Evolutionary conservation across 2,113 vertebrate species (phyloP).

Genomic region (Sceloporus undulatus): DNA sequence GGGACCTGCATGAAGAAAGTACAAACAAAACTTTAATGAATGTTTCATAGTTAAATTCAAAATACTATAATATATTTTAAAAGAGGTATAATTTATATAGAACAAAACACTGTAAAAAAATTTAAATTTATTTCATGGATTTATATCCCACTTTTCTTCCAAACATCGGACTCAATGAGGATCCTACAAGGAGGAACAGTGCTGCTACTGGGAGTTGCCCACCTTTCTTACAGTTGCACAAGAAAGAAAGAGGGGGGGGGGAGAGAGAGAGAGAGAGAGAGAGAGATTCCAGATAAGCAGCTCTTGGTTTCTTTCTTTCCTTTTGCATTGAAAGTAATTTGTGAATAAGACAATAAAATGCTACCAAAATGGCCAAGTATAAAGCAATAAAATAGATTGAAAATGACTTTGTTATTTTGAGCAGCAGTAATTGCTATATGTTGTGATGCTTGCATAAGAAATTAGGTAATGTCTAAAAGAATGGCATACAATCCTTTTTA

Average conservation of each 20-base stretch:
- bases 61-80: too few species aligned
- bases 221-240: too few species aligned
- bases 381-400: constrained; percentile 84
- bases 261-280: neutral
- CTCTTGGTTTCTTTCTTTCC: constrained; percentile 59
- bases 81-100: too few species aligned
- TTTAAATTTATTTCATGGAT: too few species aligned
- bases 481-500: constrained; percentile 81
- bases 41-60: too few species aligned
- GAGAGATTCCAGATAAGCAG: constrained; percentile 53
- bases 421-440: constrained; percentile 82
- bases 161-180: too few species aligned
- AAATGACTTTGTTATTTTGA: constrained; percentile 82
- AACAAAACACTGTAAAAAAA: too few species aligned
- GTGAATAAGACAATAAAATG: constrained; percentile 68
- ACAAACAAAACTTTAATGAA: neutral
- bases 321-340: constrained; percentile 68
- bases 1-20: constrained; percentile 37
- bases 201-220: too few species aligned
- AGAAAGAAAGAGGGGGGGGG: too few species aligned
- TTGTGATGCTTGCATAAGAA: constrained; percentile 86
- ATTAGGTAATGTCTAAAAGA: constrained; percentile 84
- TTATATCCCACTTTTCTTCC: too few species aligned
- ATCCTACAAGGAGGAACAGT: too few species aligned
- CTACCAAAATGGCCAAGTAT: constrained; percentile 76